These are phyloP conservation scores for Cephalotes varians DNA, from an alignment of 2,888 invertebrate species.

Conservation along the genomic window DNA sequence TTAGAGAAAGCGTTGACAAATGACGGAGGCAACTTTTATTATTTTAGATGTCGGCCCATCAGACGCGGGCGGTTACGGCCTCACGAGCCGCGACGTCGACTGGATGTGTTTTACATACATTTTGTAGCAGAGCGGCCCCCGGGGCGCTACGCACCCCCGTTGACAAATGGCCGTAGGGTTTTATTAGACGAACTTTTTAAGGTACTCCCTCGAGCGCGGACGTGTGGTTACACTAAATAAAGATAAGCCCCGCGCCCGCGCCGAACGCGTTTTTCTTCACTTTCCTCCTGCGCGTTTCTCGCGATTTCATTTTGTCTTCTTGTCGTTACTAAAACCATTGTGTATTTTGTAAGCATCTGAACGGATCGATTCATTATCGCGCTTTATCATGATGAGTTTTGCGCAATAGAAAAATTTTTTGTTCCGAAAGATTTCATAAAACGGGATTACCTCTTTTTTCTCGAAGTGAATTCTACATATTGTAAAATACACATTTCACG, in stretches of 20 bases:
- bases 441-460: background rate
- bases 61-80: constrained; percentile 71
- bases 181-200: constrained; percentile 83
- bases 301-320: constrained; percentile 6
- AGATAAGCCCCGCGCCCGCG: constrained; percentile 77
- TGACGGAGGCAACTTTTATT: constrained; percentile 85
- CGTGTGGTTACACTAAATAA: constrained; percentile 78
- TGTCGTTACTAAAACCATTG: background rate
- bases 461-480: background rate
- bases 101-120: constrained; percentile 84
- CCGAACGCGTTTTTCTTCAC: constrained; percentile 22
- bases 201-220: constrained; percentile 75
- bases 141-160: constrained; percentile 69
- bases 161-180: constrained; percentile 84
- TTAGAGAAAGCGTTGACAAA: constrained; percentile 84
- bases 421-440: background rate
- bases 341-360: background rate
- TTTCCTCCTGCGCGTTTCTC: background rate
- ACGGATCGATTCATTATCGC: background rate
- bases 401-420: background rate
- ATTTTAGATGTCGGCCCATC: constrained; percentile 85
- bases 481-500: constrained; percentile 39
- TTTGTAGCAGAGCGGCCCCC: constrained; percentile 69
- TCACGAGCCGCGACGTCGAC: constrained; percentile 70
- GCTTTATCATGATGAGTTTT: background rate